Conservation (phyloP, 2,888 invertebrate species). For the Pheosia gnoma region DNA sequence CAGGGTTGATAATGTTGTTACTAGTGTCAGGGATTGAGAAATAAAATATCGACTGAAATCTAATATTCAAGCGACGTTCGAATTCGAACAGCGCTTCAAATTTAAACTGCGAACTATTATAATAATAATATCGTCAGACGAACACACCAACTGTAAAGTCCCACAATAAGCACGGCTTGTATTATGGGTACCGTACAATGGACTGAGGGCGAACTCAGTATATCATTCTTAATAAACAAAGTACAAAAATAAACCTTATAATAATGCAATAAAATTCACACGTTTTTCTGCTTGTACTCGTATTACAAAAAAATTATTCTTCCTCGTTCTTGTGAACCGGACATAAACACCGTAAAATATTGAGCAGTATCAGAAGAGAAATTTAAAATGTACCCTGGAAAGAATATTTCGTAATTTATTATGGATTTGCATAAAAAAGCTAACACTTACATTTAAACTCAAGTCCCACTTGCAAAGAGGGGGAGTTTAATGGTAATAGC, state of each 20-base stretch:
- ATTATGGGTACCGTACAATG: no score
- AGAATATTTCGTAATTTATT: not conserved
- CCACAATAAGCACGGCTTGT: no score
- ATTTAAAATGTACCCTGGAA: not conserved
- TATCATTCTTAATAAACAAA: not conserved
- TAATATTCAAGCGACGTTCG: not conserved
- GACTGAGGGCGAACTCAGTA: no score
- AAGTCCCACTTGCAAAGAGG: no score
- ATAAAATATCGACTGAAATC: not conserved
- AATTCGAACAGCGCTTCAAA: not conserved
- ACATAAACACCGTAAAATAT: slow-evolving; percentile 1
- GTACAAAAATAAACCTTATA: not conserved
- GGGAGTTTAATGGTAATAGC: no score
- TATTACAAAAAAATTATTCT: not conserved
- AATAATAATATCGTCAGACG: no score
- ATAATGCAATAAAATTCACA: not conserved
- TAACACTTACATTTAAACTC: no score
- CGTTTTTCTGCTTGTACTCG: not conserved
- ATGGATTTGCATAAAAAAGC: no score
- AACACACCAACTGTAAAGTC: no score
- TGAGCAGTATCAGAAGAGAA: not conserved
- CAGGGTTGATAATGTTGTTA: slow-evolving; percentile 19
- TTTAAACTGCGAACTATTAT: not conserved
- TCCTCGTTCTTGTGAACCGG: not conserved
- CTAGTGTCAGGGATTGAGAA: not conserved